phyloP scores from a whole-genome alignment of 2,113 vertebrate genomes.

The Zeus faber region DNA sequence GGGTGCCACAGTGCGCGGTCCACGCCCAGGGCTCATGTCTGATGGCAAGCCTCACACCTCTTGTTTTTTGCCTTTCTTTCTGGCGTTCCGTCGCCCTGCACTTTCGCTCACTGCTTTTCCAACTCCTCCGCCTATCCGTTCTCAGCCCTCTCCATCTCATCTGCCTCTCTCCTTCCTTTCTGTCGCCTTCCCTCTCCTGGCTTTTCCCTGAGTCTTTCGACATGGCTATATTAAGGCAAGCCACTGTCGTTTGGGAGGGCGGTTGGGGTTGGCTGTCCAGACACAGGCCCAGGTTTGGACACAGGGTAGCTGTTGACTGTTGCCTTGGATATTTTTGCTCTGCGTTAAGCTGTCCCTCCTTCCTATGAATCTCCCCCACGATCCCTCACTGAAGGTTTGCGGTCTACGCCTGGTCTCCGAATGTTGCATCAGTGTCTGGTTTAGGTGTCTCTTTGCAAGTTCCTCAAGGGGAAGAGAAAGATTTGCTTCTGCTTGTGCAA shows the following conservation, averaged over 20 bases:
- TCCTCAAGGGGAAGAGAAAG: not conserved
- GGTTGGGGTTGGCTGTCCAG: not conserved
- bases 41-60: not conserved
- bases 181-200: not conserved
- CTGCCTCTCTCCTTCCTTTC: not conserved
- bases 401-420: constrained; percentile 7
- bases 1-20: constrained; percentile 9
- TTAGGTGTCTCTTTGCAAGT: constrained; percentile 2
- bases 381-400: not conserved
- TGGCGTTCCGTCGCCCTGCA: not conserved
- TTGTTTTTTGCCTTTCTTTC: constrained; percentile 4
- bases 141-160: not conserved
- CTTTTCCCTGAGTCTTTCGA: constrained; percentile 8
- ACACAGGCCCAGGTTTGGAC: constrained; percentile 16
- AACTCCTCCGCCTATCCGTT: not conserved
- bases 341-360: not conserved
- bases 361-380: constrained; percentile 17
- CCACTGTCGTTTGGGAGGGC: constrained; percentile 15
- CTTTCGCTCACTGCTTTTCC: not conserved
- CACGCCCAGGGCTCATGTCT: not conserved
- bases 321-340: not conserved
- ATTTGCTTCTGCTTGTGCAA: not conserved
- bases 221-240: constrained; percentile 49
- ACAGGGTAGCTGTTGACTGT: constrained; percentile 7
- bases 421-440: constrained; percentile 30